phyloP scores from a whole-genome alignment of 2,888 invertebrate genomes.

The Stenotaenia linearis region DNA sequence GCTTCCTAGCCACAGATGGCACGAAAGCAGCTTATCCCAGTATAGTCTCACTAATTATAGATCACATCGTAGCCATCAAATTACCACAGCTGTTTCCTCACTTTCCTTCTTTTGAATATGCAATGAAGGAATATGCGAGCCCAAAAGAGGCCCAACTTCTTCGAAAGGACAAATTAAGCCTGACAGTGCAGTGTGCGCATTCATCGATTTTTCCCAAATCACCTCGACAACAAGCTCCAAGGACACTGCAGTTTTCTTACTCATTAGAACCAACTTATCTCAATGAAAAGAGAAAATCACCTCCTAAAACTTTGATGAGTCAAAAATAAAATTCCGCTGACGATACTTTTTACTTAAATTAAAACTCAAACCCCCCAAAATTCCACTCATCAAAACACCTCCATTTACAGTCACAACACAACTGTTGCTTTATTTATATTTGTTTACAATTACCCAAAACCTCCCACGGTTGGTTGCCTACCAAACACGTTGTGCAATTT shows the following conservation, averaged over 20 bases:
- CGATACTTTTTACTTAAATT: not conserved
- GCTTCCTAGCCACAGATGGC: conserved; percentile 13
- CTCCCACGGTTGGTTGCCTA: too few relatives aligned
- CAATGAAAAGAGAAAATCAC: not conserved
- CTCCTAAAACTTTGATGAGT: not conserved
- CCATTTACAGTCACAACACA: too few relatives aligned
- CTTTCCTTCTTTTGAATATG: conserved; percentile 22
- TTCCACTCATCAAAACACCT: not conserved
- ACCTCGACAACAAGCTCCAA: conserved; percentile 9
- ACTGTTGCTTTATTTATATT: too few relatives aligned
- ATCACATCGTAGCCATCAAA: not conserved
- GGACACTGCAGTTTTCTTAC: conserved; percentile 16
- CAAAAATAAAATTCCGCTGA: not conserved
- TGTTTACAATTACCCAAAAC: too few relatives aligned
- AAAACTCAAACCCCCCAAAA: not conserved
- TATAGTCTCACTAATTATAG: not conserved
- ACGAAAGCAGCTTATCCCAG: not conserved
- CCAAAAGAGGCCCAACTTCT: not conserved
- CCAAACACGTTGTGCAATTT: too few relatives aligned
- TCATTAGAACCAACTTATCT: not conserved
- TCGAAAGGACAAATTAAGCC: not conserved
- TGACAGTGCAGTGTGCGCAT: not conserved
- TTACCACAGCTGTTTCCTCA: conserved; percentile 21
- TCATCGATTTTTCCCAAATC: conserved; percentile 14
- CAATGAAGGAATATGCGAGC: not conserved